phyloP scores from a whole-genome alignment of 2,797 vertebrate species.

The Anguilla marmorata region DNA sequence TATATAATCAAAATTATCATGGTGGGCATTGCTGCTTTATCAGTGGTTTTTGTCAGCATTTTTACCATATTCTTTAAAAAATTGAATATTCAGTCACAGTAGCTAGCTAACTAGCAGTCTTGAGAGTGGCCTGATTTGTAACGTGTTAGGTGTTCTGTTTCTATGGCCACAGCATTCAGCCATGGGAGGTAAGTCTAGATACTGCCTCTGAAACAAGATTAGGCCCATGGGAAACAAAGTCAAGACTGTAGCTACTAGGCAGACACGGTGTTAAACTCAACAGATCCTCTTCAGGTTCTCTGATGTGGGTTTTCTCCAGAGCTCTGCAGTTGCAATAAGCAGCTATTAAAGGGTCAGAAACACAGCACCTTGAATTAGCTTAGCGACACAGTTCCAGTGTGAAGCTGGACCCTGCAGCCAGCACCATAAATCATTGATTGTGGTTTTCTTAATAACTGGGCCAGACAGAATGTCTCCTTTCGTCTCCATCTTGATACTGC shows the following conservation, averaged over 20 bases:
- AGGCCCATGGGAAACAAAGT: not conserved
- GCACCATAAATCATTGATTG: constrained; percentile 5
- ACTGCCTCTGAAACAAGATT: not conserved
- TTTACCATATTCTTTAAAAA: not conserved
- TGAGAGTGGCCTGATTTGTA: not conserved
- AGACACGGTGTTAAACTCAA: not conserved
- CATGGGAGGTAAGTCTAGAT: not conserved
- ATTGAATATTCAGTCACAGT: not conserved
- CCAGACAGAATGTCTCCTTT: constrained; percentile 19
- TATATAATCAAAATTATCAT: not conserved
- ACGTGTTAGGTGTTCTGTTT: not conserved
- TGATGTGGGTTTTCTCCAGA: not conserved
- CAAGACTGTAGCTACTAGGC: not conserved
- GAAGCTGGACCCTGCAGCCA: not conserved
- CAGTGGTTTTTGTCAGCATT: not conserved
- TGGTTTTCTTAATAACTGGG: constrained; percentile 5
- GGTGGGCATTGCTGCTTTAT: not conserved
- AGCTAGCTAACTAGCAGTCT: not conserved
- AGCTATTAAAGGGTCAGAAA: not conserved
- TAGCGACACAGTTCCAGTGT: not conserved
- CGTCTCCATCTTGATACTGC: not conserved
- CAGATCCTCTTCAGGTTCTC: not conserved
- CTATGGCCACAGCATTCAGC: not conserved
- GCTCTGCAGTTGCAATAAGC: not conserved
- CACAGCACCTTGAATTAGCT: not conserved